A percentile compares a stretch with the other conserved stretches of the same genome.
phyloP scores from a whole-genome alignment of 2,888 invertebrate species.

The Plagodis dolabraria region DNA sequence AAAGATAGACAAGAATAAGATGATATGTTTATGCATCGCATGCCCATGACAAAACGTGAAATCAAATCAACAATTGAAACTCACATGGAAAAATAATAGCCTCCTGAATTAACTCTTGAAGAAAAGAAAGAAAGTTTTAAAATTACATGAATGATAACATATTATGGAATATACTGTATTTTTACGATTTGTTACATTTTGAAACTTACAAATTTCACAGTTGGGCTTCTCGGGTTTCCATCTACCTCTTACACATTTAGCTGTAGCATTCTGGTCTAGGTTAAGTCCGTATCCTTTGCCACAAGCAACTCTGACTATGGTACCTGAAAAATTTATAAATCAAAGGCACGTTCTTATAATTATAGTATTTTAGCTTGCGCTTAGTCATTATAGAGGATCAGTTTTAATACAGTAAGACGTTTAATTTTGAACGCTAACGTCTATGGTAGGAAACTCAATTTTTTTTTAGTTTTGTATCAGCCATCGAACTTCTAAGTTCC shows the following conservation, averaged over 20 bases:
- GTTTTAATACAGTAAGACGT: too few relatives aligned
- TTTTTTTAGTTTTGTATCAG: too few relatives aligned
- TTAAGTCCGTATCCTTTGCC: slow-evolving; percentile 91
- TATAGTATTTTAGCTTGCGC: too few relatives aligned
- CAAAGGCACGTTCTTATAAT: background rate
- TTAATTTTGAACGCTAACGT: too few relatives aligned
- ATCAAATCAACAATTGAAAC: background rate
- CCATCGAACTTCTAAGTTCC: too few relatives aligned
- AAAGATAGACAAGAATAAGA: background rate
- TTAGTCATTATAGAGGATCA: too few relatives aligned
- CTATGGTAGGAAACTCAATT: too few relatives aligned
- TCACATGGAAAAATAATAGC: background rate
- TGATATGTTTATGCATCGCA: background rate
- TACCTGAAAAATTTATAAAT: slow-evolving; percentile 70
- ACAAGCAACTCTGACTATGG: slow-evolving; percentile 90
- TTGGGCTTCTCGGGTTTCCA: slow-evolving; percentile 94
- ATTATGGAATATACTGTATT: background rate
- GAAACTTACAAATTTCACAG: slow-evolving; percentile 90
- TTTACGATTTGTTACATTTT: background rate
- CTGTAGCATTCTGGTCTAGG: slow-evolving; percentile 89
- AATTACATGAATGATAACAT: too few relatives aligned
- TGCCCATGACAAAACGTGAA: background rate
- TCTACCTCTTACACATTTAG: slow-evolving; percentile 92
- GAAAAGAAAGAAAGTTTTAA: too few relatives aligned
- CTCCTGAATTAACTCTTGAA: too few relatives aligned